Evolutionary conservation across 1,140 invertebrate species (phyloP).

Genomic region (Polypedilum vanderplanki): DNA sequence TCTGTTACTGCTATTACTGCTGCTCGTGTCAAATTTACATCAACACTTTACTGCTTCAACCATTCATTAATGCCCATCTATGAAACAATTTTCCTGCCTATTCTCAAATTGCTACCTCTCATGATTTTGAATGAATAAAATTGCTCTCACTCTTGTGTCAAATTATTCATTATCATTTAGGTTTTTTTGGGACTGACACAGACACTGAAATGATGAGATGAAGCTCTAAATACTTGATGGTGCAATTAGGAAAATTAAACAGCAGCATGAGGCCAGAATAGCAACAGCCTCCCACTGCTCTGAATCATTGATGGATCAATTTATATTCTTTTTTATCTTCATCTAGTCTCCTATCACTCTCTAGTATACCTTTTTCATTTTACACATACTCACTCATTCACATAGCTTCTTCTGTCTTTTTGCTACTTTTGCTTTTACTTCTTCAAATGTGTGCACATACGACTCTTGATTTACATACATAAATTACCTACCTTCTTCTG

Average conservation of each 20-base stretch:
- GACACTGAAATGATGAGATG: not conserved
- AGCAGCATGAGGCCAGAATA: not conserved
- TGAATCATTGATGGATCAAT: slow-evolving; percentile 6
- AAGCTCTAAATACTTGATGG: not conserved
- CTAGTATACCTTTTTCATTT: not conserved
- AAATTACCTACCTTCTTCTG: not conserved
- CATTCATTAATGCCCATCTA: not conserved
- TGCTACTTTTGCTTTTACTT: not conserved
- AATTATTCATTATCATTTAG: not conserved
- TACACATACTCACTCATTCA: not conserved
- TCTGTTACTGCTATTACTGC: not conserved
- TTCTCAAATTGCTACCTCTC: not conserved
- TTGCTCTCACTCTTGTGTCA: not conserved
- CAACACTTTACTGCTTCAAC: not conserved
- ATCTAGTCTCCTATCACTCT: too few species aligned
- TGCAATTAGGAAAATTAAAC: not conserved
- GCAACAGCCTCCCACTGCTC: not conserved
- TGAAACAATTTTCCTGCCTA: not conserved
- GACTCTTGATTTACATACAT: slow-evolving; percentile 8
- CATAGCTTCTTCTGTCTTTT: not conserved
- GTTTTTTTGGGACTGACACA: not conserved
- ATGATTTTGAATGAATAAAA: not conserved
- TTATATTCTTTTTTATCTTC: not conserved
- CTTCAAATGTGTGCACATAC: too few species aligned
- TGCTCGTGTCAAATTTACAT: not conserved